Base-by-base conservation (phyloP, 2,888 invertebrate species). In the Drosophila atripex region DNA sequence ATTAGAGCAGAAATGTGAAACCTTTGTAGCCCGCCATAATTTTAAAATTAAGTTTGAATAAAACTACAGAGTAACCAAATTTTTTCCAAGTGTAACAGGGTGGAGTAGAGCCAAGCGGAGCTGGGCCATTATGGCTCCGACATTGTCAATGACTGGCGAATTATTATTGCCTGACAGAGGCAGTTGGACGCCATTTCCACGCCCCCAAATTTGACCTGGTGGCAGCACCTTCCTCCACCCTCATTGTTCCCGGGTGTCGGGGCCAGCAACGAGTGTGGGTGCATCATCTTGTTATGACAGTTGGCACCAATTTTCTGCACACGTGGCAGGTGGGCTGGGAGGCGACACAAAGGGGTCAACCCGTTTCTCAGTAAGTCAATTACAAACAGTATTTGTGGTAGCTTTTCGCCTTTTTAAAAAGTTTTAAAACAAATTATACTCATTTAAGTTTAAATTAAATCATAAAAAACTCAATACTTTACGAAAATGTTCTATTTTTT, bases 121-220 rank as follows among this genome's bases (percentile, higher is more conserved):
- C 57, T 8, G 41, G 41, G 78, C 80, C 78, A 82, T 86, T 80
- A 84, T 80, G 80, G 66, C 76, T 71, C 73, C 78, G 75, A 84
- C 82, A 80, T 86, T 82, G 86, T 79, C 80, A 84, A 86, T 82
- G 82, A 75, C 75, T 80, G 84, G 80, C 82, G 80, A 83, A 79
- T 80, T 82, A 84, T 82, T 86, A 86, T 86, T 84, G 84, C 86
- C 86, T 86, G 74, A 52, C 60, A 58, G 74, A 74, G 86, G 82
- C 85, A 78, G 78, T 77, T 77, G 79, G 71, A 69, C 72, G 71
- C 64, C 83, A 64, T 64, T 60, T 55, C 55, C 39, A 41, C 46
- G 35, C 51, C 35, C 50, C 16, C 43, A 30, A n/a, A 18, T 16
- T 47, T 16, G n/a, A 38, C 18, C 49, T 14, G 21, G 43, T 30